Base-by-base conservation (phyloP, 2,797 vertebrate genomes). In the Ctenochaetus hawaiiensis region DNA sequence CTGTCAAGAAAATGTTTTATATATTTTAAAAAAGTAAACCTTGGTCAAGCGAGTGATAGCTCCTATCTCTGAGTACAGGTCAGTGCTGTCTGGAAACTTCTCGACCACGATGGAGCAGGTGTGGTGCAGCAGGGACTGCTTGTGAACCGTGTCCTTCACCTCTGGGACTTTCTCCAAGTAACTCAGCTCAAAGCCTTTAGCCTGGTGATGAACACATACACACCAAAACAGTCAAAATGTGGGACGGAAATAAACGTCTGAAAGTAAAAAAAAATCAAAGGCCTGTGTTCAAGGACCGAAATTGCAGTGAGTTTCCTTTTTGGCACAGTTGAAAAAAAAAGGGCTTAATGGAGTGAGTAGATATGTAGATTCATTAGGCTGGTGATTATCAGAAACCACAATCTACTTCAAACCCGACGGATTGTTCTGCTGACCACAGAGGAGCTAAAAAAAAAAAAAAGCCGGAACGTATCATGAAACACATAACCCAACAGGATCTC, bases 91-190 rank as follows among this genome's bases (percentile, higher is more conserved):
- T 58, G 98, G 97, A 85, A 98, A 99, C 91, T 97, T 98, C 90
- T 99, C 98, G 6, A 98, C 97, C 82, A 99, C 97, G 62, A 97
- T 97, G 88, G 97, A 95, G 90, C 97, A 99, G 89, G 96, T 95
- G 0, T 99, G 98, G 89, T 99, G 97, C 82, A 99, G 95, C 75
- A 99, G 95, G 0, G 98, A 99, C 93, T 99, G 98, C 87, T 99
- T 99, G 75, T 99, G 98, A 85, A 98, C 97, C 0, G 98, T 99
- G 93, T 99, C 98, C 94, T 99, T 99, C 75, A 99, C 98, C 92
- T 99, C 98, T 17, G 97, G 97, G 93, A 99, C 98, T 91, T 99
- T 99, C 94, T 99, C 97, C 91, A 99, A 96, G 95, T 99, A 99
- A 93, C 95, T 97, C 91, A 99, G 93, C 93, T 99, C 98, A 94